These are phyloP conservation scores for Noctua janthe DNA, from an alignment of 2,888 invertebrate genomes.

Conservation along the genomic window DNA sequence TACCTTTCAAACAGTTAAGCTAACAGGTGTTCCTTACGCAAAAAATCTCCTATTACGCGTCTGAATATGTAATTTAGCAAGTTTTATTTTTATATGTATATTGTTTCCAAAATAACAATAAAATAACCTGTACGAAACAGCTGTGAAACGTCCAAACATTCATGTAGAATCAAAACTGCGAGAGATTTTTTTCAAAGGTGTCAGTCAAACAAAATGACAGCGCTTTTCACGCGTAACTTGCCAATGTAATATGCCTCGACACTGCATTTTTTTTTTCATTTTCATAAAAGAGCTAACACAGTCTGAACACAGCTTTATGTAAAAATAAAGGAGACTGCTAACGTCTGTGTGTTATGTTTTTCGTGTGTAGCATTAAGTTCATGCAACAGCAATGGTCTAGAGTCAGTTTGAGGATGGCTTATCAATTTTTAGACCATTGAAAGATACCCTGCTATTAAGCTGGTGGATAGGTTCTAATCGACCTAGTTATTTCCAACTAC, in stretches of 20 bases:
- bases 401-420: not conserved
- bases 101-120: not conserved
- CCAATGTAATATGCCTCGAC: not conserved
- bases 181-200: conserved; percentile 14
- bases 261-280: not conserved
- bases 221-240: conserved; percentile 3
- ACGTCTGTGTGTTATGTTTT: conserved; percentile 13
- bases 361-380: not conserved
- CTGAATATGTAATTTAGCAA: not conserved
- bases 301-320: conserved; percentile 18
- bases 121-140: not conserved
- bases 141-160: conserved; percentile 1
- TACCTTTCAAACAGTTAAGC: not conserved
- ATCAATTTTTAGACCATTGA: not conserved
- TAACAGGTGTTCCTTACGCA: not conserved
- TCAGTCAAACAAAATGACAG: conserved; percentile 6
- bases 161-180: not conserved
- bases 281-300: not conserved
- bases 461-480: not conserved
- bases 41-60: not conserved
- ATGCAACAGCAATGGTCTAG: not conserved
- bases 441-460: not conserved
- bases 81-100: not conserved
- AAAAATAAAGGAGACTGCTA: conserved; percentile 14
- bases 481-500: not conserved